Evolutionary conservation across 1,140 invertebrate genomes (phyloP), one percentile per base, ranked within the genome.

Genomic region (Cydia fagiglandana): DNA sequence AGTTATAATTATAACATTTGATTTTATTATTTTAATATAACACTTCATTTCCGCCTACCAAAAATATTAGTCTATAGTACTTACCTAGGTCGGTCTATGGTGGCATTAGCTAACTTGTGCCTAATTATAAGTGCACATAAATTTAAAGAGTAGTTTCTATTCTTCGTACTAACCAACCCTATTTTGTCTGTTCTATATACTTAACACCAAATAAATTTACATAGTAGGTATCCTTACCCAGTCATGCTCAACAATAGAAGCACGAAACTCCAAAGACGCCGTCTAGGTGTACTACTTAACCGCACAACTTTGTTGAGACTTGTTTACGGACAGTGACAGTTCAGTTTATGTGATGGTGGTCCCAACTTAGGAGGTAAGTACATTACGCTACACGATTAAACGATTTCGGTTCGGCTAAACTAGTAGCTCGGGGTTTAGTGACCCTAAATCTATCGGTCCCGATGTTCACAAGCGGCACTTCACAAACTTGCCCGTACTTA

Each of bases 271-370:
- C 78, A 80, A 78, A 80, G 83, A 83, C 78, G 78, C 78, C 73
- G 79, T 77, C 79, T 84, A 78, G 75, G 20, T 68, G n/a, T 61
- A 70, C 66, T 84, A 84, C 80, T 84, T 81, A 80, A 82, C 84
- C 84, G 77, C 82, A 80, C 79, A 85, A 85, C 81, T 85, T 85
- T 85, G 82, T 83, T 85, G 83, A 81, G 79, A 84, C 82, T 85
- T 85, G 82, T 84, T 84, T 83, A 82, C 80, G 80, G 78, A 80
- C 79, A 81, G 79, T 81, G 78, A 80, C 79, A 81, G 81, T 80
- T 82, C 80, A 47, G 78, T 85, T 85, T 85, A 85, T 81, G 84
- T 80, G 80, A 83, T 76, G 77, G 81, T 78, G 83, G 80, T 77
- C 75, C 80, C 64, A 85, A 85, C 77, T 85, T 79, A 77, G 76